A percentile compares a stretch with the other conserved stretches of the same genome.
phyloP scores from a whole-genome alignment of 1,140 invertebrate genomes.

The Zaprionus davidi region DNA sequence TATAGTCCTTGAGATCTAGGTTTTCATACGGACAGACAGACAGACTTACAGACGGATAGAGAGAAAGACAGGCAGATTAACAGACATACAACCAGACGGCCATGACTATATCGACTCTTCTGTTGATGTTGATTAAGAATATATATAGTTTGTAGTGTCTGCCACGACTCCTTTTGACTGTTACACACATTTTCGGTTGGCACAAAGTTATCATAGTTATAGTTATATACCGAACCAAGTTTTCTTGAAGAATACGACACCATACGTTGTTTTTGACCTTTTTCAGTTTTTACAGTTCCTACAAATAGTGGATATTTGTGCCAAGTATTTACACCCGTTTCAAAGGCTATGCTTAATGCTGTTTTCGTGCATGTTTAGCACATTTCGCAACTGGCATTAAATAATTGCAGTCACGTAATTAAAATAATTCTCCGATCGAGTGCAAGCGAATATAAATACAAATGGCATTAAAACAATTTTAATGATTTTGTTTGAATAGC shows the following conservation, averaged over 20 bases:
- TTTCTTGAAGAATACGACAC: background rate
- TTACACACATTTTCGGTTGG: too few relatives aligned
- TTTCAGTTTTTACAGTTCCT: background rate
- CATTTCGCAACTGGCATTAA: slow-evolving; percentile 15
- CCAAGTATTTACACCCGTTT: background rate
- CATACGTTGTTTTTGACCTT: slow-evolving; percentile 19
- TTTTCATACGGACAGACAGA: too few relatives aligned
- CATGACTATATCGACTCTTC: too few relatives aligned
- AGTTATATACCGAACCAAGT: background rate
- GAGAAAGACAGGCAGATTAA: too few relatives aligned
- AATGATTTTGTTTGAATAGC: slow-evolving; percentile 26
- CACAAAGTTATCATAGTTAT: too few relatives aligned
- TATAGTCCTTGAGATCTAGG: too few relatives aligned
- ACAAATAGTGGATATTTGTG: slow-evolving; percentile 2
- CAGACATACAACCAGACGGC: too few relatives aligned
- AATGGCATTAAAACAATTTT: slow-evolving; percentile 57
- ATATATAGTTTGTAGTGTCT: too few relatives aligned
- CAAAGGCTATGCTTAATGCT: slow-evolving; percentile 19
- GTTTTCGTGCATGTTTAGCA: slow-evolving; percentile 3
- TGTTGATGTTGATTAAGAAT: too few relatives aligned
- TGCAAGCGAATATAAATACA: slow-evolving; percentile 15
- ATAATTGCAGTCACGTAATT: slow-evolving; percentile 32
- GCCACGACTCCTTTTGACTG: too few relatives aligned
- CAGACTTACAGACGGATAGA: too few relatives aligned
- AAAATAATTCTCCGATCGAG: slow-evolving; percentile 24